Evolutionary conservation across 2,113 vertebrate species (phyloP), one percentile per base, ranked within the genome.

Genomic region (Cyprinus carpio): DNA sequence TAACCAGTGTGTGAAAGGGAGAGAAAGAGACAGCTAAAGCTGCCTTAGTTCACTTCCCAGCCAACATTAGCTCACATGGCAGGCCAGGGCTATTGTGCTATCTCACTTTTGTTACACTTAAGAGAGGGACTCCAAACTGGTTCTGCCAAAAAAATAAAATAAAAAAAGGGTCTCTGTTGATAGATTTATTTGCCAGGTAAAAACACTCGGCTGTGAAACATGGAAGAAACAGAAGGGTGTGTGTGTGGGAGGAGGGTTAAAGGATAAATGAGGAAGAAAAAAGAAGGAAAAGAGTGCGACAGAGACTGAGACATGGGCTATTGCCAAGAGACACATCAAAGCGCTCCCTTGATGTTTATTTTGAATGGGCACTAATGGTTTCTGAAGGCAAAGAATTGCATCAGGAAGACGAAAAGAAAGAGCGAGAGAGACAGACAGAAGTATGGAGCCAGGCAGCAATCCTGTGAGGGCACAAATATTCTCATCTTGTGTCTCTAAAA

Each of bases 261-360:
- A 76, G 72, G 72, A 85, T 87, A 88, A 84, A 84, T 56, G 27
- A 80, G 83, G 46, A 83, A 56, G 34, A 75, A 20, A 75, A 82
- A 43, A 72, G 20, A 58, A 83, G 54, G 40, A 58, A 86, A 76
- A 67, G 82, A 84, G 84, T 25, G 71, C 25, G 71, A 86, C 58
- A 81, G 69, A 67, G 87, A 83, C 80, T 56, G 75, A 64, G 65
- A 83, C 80, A 80, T 80, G 67, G 69, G 67, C 60, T 72, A 58
- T 84, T 81, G 81, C 71, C 85, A 86, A 65, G 77, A 86, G 77
- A 81, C 49, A 86, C 76, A 86, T 84, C 77, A 81, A 81, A 86
- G 77, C 51, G 3, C 37, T 88, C 81, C 72, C 51, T 62, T 81
- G 85, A 88, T 88, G 82, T 86, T 88, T 82, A 72, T 72, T 84